Conservation (phyloP, 1,140 invertebrate genomes). For the Drosophila melanica region DNA sequence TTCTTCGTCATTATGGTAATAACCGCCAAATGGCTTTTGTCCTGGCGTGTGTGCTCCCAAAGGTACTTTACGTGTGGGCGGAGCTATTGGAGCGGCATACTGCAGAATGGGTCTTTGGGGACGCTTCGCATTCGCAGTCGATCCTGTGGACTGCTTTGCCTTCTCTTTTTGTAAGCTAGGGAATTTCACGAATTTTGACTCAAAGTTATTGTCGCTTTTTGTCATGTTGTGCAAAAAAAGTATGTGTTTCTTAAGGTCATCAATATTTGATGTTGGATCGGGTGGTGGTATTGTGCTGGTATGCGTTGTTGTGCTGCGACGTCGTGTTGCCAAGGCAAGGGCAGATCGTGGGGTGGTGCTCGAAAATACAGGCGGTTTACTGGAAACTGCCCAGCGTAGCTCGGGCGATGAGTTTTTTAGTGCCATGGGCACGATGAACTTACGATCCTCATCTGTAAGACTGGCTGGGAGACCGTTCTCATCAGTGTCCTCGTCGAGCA, state of each 20-base stretch:
- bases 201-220: conserved; percentile 78
- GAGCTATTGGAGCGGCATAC: conserved; percentile 72
- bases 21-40: conserved; percentile 63
- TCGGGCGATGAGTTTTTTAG: conserved; percentile 77
- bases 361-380: conserved; percentile 2
- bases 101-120: conserved; percentile 67
- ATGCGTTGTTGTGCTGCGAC: conserved; percentile 35
- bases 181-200: conserved; percentile 83
- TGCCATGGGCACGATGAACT: conserved; percentile 83
- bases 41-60: conserved; percentile 44
- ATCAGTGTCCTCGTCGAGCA: conserved; percentile 81
- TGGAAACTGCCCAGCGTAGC: conserved; percentile 39
- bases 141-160: conserved; percentile 38
- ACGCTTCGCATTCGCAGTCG: conserved; percentile 43
- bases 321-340: conserved; percentile 16
- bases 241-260: conserved; percentile 82
- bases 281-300: conserved; percentile 47
- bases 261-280: conserved; percentile 68
- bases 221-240: conserved; percentile 81
- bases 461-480: conserved; percentile 75
- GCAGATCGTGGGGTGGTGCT: conserved; percentile 29
- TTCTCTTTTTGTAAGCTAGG: conserved; percentile 77
- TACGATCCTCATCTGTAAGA: conserved; percentile 76
- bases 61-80: conserved; percentile 64
- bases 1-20: conserved; percentile 65